Conservation (phyloP, 2,888 invertebrate genomes). For the Melinaea menophilus region DNA sequence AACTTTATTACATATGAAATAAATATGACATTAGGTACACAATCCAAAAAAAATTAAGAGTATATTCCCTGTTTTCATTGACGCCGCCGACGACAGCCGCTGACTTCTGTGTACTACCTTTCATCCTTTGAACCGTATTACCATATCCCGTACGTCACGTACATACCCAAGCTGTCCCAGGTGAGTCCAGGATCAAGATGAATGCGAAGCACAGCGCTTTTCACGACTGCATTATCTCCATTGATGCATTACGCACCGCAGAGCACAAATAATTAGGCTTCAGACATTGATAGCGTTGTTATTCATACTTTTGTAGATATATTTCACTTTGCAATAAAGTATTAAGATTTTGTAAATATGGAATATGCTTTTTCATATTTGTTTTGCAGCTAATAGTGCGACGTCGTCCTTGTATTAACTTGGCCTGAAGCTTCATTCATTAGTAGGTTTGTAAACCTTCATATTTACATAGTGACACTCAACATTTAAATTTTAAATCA, state of each 20-base stretch:
- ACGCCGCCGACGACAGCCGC: conserved; percentile 54
- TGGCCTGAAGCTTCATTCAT: too few relatives aligned
- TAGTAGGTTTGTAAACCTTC: too few relatives aligned
- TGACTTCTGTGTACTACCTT: conserved; percentile 67
- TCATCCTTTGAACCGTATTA: conserved; percentile 61
- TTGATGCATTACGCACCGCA: conserved; percentile 1
- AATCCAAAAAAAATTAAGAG: neutral
- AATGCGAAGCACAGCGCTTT: conserved; percentile 27
- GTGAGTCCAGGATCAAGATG: conserved; percentile 48
- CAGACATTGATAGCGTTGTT: neutral
- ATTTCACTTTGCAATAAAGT: too few relatives aligned
- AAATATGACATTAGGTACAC: neutral
- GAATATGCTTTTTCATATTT: too few relatives aligned
- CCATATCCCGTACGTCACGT: conserved; percentile 64
- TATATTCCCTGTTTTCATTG: conserved; percentile 35
- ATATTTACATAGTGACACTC: too few relatives aligned
- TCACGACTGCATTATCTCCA: conserved; percentile 7
- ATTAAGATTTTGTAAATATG: neutral
- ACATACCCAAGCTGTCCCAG: conserved; percentile 68
- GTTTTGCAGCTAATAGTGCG: too few relatives aligned
- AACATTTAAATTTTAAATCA: too few relatives aligned
- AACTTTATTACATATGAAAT: too few relatives aligned
- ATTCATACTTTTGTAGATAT: neutral
- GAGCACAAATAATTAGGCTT: conserved; percentile 5
- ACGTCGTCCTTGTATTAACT: too few relatives aligned